Base-by-base conservation (phyloP, 2,888 invertebrate species). In the Phaonia tiefii region DNA sequence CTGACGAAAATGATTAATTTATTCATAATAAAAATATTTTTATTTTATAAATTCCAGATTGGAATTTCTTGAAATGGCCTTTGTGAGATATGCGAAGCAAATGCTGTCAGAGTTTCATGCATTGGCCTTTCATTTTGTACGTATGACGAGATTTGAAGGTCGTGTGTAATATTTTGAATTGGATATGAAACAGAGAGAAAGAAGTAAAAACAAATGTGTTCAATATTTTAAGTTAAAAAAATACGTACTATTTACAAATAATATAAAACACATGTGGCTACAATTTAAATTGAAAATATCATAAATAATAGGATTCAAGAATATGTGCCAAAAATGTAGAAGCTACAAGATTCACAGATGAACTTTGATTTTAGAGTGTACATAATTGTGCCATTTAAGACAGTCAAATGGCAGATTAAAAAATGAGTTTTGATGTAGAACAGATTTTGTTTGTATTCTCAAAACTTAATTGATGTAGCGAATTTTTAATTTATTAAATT, bases 61-160 rank as follows among this genome's bases (percentile, higher is more conserved):
- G 37, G 51, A 42, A 31, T 8, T 66, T 49, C 20, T 65, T 37
- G 2, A 63, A 65, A 65, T 74, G 8, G 8, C 3, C 3, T 31
- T 31, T 31, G 31, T 3, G 3, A 31, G 31, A 31, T 31, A 5
- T 31, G 31, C 8, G 31, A 42, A 60, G 17, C 7, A 31, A 11
- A 44, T 65, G 17, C 22, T 63, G 37, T 42, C 17, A 11, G 31
- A 39, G n/a, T n/a, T n/a, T n/a, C n/a, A n/a, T n/a, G n/a, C 39
- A 44, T 67, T 17, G 44, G 44, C 13, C 44, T 31, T 31, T 31
- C 31, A 31, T 31, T 31, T 31, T 31, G 4, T 31, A 31, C 31
- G 31, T 8, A 31, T 66, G 20, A 74, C 54, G 51, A 54, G 42
- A 39, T 26, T 58, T 74, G 80, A 80, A 80, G 80, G 80, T 77